Base-by-base conservation (phyloP, 2,797 vertebrate species). In the Dipus sagitta region DNA sequence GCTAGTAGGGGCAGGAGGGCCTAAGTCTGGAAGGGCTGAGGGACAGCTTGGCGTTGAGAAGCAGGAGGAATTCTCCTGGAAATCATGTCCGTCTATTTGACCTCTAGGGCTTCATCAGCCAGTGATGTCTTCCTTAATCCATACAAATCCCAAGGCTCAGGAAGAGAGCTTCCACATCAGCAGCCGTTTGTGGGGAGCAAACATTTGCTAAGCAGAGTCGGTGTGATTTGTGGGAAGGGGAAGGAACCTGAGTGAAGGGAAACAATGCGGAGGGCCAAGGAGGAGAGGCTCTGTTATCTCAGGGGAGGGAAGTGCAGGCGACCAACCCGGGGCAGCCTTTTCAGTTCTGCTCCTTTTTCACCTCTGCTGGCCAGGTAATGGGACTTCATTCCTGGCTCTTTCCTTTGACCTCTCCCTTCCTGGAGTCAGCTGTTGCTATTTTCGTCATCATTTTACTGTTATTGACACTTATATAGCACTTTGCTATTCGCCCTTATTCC, bases 171-270 rank as follows among this genome's bases (percentile, higher is more conserved):
- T 58, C 79, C n/a, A 62, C 34, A 67, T 12, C n/a, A 21, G 82
- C 32, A 86, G 85, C n/a, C 21, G 14, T 67, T 74, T 88, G 58
- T 20, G 11, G 76, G 85, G 20, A 96, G 38, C 85, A 95, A 96
- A 95, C 62, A 95, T 94, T 93, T 90, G 94, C 82, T 80, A 62
- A 92, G 76, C 10, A 54, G 67, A 70, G 75, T 83, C 75, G 92
- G 38, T 86, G 47, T 80, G 64, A 88, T 83, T 70, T 78, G 79
- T 77, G 83, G 83, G 82, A 71, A 67, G 71, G 72, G 86, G 60
- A 87, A 90, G 80, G 71, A 62, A 32, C 13, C 4, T 23, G 70
- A 9, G 65, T 24, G 60, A 15, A n/a, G 42, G 84, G 84, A 86
- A 67, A 74, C 52, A 3, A 24, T 2, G 60, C 28, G n/a, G 34